phyloP scores from a whole-genome alignment of 2,113 vertebrate species.

The Megalops atlanticus region DNA sequence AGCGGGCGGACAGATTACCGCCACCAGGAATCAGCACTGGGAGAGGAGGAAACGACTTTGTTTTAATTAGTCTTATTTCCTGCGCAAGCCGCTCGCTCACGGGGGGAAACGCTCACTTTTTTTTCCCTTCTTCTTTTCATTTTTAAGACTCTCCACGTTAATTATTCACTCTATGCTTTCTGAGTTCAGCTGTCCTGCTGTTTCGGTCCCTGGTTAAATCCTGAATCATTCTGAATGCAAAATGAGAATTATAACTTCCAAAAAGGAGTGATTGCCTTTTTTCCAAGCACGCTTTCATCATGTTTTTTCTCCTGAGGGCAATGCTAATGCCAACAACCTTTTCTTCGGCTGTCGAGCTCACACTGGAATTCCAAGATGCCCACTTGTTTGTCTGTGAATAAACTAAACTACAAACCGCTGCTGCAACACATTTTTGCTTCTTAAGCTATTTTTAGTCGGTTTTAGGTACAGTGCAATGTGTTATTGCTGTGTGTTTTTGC shows the following conservation, averaged over 20 bases:
- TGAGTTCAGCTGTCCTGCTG: neutral
- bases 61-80: conserved; percentile 6
- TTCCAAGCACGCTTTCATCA: neutral
- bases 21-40: neutral
- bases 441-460: neutral
- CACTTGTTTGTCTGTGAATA: neutral
- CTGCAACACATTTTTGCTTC: too few relatives aligned
- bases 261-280: neutral
- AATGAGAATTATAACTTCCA: neutral
- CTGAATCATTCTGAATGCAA: neutral
- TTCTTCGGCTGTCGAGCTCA: neutral
- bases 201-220: neutral
- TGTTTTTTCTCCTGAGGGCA: neutral
- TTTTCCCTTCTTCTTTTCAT: too few relatives aligned
- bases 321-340: neutral
- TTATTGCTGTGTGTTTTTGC: too few relatives aligned
- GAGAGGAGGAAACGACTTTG: neutral
- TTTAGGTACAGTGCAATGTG: neutral
- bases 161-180: neutral
- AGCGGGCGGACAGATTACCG: neutral
- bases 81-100: neutral
- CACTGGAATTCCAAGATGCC: neutral
- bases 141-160: neutral
- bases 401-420: neutral
- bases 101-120: neutral